Percentiles rank a stretch among this genome's conserved stretches.
Evolutionary conservation across 1,140 invertebrate genomes (phyloP).

Genomic region (Halictus rubicundus): DNA sequence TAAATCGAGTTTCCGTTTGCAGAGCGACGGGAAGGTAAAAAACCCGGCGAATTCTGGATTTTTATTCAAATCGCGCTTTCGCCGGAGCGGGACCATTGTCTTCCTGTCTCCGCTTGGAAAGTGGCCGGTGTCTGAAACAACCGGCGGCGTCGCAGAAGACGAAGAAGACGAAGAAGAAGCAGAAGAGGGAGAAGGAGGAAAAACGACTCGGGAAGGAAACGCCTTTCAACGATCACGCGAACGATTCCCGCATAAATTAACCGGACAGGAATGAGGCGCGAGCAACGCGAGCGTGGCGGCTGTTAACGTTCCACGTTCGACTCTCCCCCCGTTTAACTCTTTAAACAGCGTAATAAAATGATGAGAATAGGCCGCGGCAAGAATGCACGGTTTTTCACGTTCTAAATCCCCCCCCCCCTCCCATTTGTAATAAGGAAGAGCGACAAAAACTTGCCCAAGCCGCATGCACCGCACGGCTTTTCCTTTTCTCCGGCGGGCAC

Average conservation of each 20-base stretch:
- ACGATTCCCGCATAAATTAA: conserved; percentile 35
- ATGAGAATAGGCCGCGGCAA: conserved; percentile 12
- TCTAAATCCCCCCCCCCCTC: conserved; percentile 20
- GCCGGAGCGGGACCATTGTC: neutral
- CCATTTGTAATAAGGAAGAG: conserved; percentile 18
- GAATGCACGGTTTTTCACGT: conserved; percentile 24
- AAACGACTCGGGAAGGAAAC: conserved; percentile 19
- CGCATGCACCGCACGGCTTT: neutral
- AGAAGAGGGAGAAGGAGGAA: neutral
- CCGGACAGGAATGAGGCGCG: neutral
- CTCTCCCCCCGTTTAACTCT: neutral
- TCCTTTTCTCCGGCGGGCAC: neutral
- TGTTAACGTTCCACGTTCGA: no score
- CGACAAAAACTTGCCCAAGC: neutral
- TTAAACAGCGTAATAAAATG: conserved; percentile 29
- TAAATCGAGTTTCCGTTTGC: neutral
- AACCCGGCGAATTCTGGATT: neutral
- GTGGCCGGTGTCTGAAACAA: neutral
- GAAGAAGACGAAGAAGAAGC: no score
- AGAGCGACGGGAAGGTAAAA: neutral
- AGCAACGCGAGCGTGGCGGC: neutral
- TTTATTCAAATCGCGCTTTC: neutral
- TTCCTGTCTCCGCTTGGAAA: conserved; percentile 9
- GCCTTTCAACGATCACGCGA: conserved; percentile 10
- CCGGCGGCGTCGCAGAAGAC: no score